Percentiles rank a stretch among this genome's conserved stretches.
Conservation (phyloP, 2,113 vertebrate genomes). For the Phyllostomus hastatus region DNA sequence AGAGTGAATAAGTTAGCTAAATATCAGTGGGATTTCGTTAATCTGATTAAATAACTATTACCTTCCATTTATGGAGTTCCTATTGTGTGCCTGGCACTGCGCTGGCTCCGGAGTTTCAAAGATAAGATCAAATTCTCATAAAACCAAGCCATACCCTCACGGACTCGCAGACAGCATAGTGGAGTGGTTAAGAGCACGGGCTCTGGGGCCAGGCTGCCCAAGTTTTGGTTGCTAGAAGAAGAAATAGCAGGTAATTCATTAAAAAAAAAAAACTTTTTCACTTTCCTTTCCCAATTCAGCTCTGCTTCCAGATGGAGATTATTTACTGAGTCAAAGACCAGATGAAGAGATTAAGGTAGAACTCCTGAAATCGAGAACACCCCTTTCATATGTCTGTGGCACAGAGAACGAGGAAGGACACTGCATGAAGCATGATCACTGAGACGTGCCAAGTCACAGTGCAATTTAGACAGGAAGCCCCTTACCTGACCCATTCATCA, state of each 20-base stretch:
- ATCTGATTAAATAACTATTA: neutral
- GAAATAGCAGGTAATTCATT: constrained; percentile 12
- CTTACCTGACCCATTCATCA: neutral
- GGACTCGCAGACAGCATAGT: neutral
- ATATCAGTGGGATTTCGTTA: neutral
- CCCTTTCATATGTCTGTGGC: neutral
- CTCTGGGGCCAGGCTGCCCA: neutral
- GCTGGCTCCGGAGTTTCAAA: constrained; percentile 27
- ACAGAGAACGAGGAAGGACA: neutral
- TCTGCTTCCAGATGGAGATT: constrained; percentile 24
- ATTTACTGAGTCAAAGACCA: neutral
- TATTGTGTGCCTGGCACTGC: constrained; percentile 14
- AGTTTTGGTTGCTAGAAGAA: constrained; percentile 1
- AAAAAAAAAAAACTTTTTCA: neutral
- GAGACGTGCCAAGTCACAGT: neutral
- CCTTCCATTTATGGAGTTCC: neutral
- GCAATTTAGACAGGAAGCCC: neutral
- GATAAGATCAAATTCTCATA: constrained; percentile 52
- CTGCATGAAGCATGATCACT: neutral
- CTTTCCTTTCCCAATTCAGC: neutral
- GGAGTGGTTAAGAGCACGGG: neutral
- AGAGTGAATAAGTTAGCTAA: constrained; percentile 15
- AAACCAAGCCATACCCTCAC: constrained; percentile 7
- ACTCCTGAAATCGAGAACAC: neutral
- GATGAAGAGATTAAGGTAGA: neutral